Percentiles rank a stretch among this genome's conserved stretches.
Conservation (phyloP, 2,113 vertebrate genomes). For the Rhadina sibilatrix region DNA sequence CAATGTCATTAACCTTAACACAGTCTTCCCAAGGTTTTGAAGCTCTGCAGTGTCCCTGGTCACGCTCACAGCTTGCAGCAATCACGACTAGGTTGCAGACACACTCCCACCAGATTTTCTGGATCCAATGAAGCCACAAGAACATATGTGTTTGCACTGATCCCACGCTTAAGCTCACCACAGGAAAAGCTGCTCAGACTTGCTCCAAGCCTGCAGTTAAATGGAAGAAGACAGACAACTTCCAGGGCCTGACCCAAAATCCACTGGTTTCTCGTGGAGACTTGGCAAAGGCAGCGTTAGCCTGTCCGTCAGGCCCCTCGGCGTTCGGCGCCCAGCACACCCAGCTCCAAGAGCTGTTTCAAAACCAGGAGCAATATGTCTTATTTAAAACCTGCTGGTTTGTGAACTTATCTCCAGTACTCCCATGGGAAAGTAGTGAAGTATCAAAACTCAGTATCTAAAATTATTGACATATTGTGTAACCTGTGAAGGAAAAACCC, state of each 20-base stretch:
- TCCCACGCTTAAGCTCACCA: background rate
- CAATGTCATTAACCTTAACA: background rate
- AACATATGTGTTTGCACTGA: slow-evolving; percentile 16
- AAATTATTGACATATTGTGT: background rate
- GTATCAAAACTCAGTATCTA: background rate
- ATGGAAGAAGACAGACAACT: background rate
- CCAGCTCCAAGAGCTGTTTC: background rate
- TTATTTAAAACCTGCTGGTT: background rate
- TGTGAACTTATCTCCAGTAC: background rate
- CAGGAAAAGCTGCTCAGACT: slow-evolving; percentile 36
- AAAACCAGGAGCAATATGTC: background rate
- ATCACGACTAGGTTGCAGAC: background rate
- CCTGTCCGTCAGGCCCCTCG: background rate
- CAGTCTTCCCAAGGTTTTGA: background rate
- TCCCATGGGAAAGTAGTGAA: background rate
- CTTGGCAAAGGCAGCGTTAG: background rate
- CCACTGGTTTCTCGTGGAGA: background rate
- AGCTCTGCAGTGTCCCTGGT: background rate
- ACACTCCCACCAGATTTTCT: background rate
- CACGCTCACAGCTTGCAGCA: slow-evolving; percentile 30
- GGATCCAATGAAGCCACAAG: background rate
- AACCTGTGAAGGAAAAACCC: background rate
- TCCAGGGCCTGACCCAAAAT: background rate
- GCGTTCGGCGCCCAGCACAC: accelerated
- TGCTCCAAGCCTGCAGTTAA: slow-evolving; percentile 11